phyloP scores from a whole-genome alignment of 2,888 invertebrate genomes.

The Coenonympha glycerion region DNA sequence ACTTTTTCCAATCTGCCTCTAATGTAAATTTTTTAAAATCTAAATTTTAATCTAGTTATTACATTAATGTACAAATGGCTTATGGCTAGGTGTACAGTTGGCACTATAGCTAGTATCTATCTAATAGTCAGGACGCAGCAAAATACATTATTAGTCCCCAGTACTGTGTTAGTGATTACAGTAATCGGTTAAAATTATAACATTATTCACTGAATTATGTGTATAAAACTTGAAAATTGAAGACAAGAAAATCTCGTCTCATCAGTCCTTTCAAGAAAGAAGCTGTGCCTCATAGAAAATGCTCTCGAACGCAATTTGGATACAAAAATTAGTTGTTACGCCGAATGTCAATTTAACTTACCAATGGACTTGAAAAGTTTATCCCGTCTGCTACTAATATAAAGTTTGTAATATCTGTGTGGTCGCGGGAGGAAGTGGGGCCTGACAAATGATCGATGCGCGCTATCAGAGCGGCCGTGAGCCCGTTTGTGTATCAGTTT shows the following conservation, averaged over 20 bases:
- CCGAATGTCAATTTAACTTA: too few relatives aligned
- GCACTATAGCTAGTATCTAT: too few relatives aligned
- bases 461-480: constrained; percentile 30
- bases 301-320: too few relatives aligned
- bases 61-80: too few relatives aligned
- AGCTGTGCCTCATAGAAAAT: too few relatives aligned
- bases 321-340: too few relatives aligned
- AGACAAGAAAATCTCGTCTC: background rate
- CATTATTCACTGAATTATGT: background rate
- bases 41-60: too few relatives aligned
- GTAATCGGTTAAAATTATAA: background rate
- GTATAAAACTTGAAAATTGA: background rate
- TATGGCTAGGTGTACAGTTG: too few relatives aligned
- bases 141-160: too few relatives aligned
- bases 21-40: background rate
- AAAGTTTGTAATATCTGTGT: background rate
- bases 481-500: constrained; percentile 22
- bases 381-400: background rate
- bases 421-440: constrained; percentile 43
- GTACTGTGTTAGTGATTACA: too few relatives aligned
- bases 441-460: constrained; percentile 49
- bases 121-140: too few relatives aligned
- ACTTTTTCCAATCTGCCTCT: background rate
- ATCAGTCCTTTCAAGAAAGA: background rate
- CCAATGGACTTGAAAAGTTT: too few relatives aligned